Evolutionary conservation across 2,888 invertebrate genomes (phyloP).

Genomic region (Deilephila porcellus): DNA sequence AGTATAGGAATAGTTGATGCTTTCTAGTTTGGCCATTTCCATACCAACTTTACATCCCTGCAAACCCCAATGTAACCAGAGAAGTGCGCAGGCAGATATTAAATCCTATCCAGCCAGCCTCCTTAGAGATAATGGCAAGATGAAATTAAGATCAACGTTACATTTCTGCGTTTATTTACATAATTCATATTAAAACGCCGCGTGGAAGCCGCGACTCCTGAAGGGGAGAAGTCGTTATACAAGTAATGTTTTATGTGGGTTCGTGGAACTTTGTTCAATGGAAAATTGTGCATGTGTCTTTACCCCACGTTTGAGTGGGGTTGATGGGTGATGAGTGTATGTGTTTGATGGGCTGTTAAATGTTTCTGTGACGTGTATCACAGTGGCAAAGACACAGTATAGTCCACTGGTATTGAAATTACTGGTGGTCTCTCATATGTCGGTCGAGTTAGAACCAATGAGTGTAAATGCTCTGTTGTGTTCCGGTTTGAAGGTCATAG

Average conservation of each 20-base stretch:
- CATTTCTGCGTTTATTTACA: slow-evolving; percentile 53
- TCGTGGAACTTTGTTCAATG: not conserved
- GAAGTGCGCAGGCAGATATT: slow-evolving; percentile 46
- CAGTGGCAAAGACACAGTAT: too few relatives aligned
- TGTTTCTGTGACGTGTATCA: too few relatives aligned
- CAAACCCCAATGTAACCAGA: slow-evolving; percentile 43
- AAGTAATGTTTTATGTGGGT: not conserved
- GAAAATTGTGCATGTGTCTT: too few relatives aligned
- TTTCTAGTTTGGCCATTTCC: not conserved
- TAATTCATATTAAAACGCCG: slow-evolving; percentile 49
- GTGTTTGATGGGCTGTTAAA: too few relatives aligned
- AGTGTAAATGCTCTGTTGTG: too few relatives aligned
- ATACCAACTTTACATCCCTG: slow-evolving; percentile 31
- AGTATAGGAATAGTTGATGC: too few relatives aligned
- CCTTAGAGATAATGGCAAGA: slow-evolving; percentile 58
- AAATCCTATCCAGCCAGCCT: slow-evolving; percentile 53
- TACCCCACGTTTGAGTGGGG: too few relatives aligned
- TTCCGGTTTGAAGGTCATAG: too few relatives aligned
- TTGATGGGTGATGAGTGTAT: too few relatives aligned
- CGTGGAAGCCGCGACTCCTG: not conserved
- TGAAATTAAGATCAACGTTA: slow-evolving; percentile 61
- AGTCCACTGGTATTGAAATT: too few relatives aligned
- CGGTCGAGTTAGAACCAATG: too few relatives aligned
- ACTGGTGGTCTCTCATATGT: too few relatives aligned
- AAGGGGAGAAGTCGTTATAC: not conserved